Evolutionary conservation across 2,888 invertebrate species (phyloP).

Genomic region (Punctoribates punctum): DNA sequence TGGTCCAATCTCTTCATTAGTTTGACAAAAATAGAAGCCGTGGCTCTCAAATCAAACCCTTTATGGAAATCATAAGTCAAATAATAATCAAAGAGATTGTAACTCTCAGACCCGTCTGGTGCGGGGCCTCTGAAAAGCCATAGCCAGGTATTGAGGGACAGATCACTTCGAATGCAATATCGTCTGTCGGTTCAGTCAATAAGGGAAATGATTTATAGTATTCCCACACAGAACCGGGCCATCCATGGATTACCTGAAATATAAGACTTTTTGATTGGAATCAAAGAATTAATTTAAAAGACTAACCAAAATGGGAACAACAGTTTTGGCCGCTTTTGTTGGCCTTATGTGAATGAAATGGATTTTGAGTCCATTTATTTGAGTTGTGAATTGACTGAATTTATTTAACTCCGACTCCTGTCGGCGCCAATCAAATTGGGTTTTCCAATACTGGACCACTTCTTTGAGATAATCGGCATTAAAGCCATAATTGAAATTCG

Average conservation of each 20-base stretch:
- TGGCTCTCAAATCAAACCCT: constrained; percentile 55
- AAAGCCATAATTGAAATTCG: constrained; percentile 75
- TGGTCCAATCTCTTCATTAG: constrained; percentile 68
- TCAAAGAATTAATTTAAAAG: neutral
- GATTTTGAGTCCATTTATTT: constrained; percentile 69
- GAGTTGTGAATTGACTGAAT: constrained; percentile 69
- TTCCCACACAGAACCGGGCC: constrained; percentile 79
- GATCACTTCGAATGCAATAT: constrained; percentile 66
- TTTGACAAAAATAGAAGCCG: constrained; percentile 60
- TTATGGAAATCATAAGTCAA: constrained; percentile 47
- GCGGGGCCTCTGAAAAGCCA: constrained; percentile 60
- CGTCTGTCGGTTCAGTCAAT: constrained; percentile 58
- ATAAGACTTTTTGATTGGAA: neutral
- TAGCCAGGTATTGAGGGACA: constrained; percentile 60
- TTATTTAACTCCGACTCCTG: constrained; percentile 67
- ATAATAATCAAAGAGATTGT: neutral
- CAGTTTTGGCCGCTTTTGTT: constrained; percentile 50
- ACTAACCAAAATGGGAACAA: constrained; percentile 2
- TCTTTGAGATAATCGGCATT: constrained; percentile 65
- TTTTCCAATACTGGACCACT: constrained; percentile 71
- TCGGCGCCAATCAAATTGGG: constrained; percentile 68
- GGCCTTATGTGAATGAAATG: constrained; percentile 67
- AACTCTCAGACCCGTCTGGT: constrained; percentile 52
- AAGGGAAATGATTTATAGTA: constrained; percentile 71
- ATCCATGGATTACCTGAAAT: constrained; percentile 71